phyloP scores from a whole-genome alignment of 2,113 vertebrate genomes.

The Patagioenas fasciata region DNA sequence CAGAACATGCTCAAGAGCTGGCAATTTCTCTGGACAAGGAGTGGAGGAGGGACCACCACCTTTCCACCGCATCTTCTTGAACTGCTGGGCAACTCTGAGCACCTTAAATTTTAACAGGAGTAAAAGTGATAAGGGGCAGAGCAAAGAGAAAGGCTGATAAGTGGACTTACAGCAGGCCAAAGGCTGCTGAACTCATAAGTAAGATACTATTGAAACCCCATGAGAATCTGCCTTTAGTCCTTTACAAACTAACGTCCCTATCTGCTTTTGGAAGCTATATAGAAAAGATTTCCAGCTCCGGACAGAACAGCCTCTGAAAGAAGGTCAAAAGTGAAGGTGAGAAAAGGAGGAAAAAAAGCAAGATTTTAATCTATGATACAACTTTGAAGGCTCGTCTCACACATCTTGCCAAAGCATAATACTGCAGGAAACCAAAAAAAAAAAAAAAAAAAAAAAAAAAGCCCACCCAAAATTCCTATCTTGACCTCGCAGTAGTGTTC shows the following conservation, averaged over 20 bases:
- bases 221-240: background rate
- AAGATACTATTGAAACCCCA: background rate
- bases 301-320: constrained; percentile 15
- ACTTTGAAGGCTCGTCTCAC: background rate
- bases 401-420: background rate
- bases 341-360: constrained; percentile 3
- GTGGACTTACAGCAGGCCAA: background rate
- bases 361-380: background rate
- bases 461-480: background rate
- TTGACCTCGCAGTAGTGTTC: background rate
- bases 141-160: background rate
- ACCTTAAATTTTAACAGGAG: background rate
- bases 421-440: background rate
- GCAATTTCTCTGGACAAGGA: background rate
- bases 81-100: background rate
- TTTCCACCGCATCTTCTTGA: background rate
- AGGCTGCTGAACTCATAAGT: background rate
- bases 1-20: accelerated
- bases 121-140: background rate
- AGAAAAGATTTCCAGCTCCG: background rate
- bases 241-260: background rate
- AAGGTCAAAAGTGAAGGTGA: constrained; percentile 12
- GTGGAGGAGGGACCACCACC: background rate
- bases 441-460: background rate
- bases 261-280: background rate